Evolutionary conservation across 1,140 invertebrate species (phyloP).

Genomic region (Drosophila parabipectinata): DNA sequence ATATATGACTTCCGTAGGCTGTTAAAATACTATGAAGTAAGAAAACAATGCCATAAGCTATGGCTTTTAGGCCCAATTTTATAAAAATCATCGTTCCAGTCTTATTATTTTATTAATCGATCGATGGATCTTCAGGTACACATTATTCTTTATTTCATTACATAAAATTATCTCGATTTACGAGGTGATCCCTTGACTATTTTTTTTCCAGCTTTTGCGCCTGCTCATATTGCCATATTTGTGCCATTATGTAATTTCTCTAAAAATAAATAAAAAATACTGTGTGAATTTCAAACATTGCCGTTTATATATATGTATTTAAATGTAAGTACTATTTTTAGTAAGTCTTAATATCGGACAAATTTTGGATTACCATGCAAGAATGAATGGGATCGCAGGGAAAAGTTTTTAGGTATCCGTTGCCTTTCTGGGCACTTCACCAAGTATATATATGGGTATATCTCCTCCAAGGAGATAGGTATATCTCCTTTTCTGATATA

Average conservation of each 20-base stretch:
- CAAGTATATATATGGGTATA: no score
- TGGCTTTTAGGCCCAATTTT: background rate
- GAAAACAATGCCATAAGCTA: conserved; percentile 2
- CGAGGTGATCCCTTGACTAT: background rate
- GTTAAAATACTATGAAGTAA: background rate
- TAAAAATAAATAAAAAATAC: background rate
- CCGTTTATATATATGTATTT: no score
- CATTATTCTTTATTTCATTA: background rate
- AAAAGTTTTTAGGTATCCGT: no score
- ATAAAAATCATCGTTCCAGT: background rate
- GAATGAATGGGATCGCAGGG: no score
- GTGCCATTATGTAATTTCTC: background rate
- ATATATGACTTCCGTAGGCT: background rate
- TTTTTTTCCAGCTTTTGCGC: background rate
- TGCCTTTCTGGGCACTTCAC: no score
- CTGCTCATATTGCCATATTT: background rate
- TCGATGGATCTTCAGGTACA: conserved; percentile 2
- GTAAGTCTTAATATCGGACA: no score
- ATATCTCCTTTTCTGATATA: no score
- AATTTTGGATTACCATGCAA: no score
- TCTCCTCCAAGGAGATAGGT: no score
- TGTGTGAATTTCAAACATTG: no score
- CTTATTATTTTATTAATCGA: background rate
- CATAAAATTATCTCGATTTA: background rate
- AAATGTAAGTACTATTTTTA: no score